These are phyloP conservation scores for Anolis sagrei DNA, from an alignment of 2,113 vertebrate genomes.

Conservation along the genomic window DNA sequence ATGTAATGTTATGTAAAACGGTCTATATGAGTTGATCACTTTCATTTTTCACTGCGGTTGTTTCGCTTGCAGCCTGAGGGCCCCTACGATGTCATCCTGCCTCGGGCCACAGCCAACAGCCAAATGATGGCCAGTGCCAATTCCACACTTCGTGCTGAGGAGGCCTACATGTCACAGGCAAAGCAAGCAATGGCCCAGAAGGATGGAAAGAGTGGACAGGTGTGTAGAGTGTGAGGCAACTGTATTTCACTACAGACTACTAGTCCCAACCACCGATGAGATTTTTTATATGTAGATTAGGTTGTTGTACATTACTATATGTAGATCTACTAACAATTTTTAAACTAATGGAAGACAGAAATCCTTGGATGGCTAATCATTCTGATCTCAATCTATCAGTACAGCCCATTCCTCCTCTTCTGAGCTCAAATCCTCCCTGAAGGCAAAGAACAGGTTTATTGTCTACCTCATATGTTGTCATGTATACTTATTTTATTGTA, in stretches of 20 bases:
- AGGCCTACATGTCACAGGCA: slow-evolving; percentile 57
- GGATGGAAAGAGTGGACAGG: slow-evolving; percentile 73
- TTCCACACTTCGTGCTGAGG: slow-evolving; percentile 79
- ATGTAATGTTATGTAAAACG: too few relatives aligned
- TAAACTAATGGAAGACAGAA: too few relatives aligned
- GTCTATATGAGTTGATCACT: background rate
- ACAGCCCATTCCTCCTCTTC: too few relatives aligned
- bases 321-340: too few relatives aligned
- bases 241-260: background rate
- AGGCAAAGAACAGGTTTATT: background rate
- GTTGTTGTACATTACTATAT: too few relatives aligned
- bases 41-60: background rate
- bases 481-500: background rate
- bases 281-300: too few relatives aligned
- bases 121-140: slow-evolving; percentile 75
- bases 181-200: slow-evolving; percentile 48
- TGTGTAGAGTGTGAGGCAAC: slow-evolving; percentile 64
- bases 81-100: slow-evolving; percentile 83
- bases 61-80: slow-evolving; percentile 66
- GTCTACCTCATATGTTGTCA: background rate
- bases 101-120: slow-evolving; percentile 82
- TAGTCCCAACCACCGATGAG: background rate
- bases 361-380: too few relatives aligned
- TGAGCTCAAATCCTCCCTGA: background rate
- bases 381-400: too few relatives aligned